These are phyloP conservation scores for Trypoxylon attenuatum DNA, from an alignment of 2,888 invertebrate species.

Conservation along the genomic window DNA sequence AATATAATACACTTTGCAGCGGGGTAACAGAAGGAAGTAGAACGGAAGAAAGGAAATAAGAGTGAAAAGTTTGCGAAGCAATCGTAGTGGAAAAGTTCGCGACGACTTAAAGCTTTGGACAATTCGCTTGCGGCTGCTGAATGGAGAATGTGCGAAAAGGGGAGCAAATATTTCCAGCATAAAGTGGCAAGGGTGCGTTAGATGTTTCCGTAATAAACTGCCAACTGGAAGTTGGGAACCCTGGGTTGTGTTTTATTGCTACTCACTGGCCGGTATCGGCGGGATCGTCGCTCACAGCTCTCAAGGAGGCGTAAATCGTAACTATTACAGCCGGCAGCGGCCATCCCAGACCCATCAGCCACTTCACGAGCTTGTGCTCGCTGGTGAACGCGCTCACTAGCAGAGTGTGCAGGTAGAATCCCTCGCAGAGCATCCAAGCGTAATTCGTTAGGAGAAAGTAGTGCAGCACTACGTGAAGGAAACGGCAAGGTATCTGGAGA, in stretches of 20 bases:
- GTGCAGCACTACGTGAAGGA: constrained; percentile 87
- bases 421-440: constrained; percentile 98
- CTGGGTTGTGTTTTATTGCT: constrained; percentile 4
- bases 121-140: no score
- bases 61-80: no score
- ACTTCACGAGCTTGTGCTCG: constrained; percentile 88
- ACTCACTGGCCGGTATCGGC: constrained; percentile 79
- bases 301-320: constrained; percentile 80
- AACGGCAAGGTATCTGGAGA: constrained; percentile 85
- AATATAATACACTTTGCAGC: no score
- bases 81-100: no score
- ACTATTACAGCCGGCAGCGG: constrained; percentile 83
- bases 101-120: no score
- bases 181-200: no score
- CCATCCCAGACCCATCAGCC: constrained; percentile 92
- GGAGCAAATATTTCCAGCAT: no score
- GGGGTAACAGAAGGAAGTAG: no score
- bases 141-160: no score
- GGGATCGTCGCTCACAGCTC: constrained; percentile 77
- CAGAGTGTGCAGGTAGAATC: constrained; percentile 94
- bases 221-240: no score
- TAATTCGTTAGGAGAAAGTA: constrained; percentile 94
- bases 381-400: constrained; percentile 93
- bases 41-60: no score
- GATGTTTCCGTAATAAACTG: no score